Evolutionary conservation across 2,797 vertebrate species (phyloP).

Genomic region (Gymnodraco acuticeps): DNA sequence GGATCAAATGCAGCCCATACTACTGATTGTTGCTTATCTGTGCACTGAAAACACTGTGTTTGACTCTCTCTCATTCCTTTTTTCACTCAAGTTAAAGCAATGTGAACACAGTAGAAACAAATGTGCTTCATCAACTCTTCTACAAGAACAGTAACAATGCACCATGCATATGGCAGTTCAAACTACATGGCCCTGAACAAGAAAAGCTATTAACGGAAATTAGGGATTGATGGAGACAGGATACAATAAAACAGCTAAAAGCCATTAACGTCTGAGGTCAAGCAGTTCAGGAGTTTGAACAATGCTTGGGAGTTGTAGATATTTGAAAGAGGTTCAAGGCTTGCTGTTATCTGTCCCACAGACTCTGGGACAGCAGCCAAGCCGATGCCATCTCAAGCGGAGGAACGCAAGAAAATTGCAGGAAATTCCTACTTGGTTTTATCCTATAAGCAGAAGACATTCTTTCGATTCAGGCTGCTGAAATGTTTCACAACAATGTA

Average conservation of each 20-base stretch:
- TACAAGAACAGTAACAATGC: background rate
- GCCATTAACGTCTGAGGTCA: slow-evolving; percentile 36
- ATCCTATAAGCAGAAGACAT: slow-evolving; percentile 66
- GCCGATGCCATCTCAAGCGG: slow-evolving; percentile 76
- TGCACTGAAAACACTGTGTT: background rate
- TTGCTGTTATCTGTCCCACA: slow-evolving; percentile 72
- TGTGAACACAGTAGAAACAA: background rate
- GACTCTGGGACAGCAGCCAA: slow-evolving; percentile 73
- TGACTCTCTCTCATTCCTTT: background rate
- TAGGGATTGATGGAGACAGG: background rate
- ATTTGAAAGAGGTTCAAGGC: slow-evolving; percentile 64
- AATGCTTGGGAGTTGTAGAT: slow-evolving; percentile 42
- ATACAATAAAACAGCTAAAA: background rate
- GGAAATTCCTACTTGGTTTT: slow-evolving; percentile 83
- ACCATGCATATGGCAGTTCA: background rate
- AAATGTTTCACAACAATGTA: slow-evolving; percentile 50
- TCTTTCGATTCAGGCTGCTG: slow-evolving; percentile 56
- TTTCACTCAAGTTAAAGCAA: slow-evolving; percentile 7
- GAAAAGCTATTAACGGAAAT: background rate
- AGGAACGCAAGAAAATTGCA: slow-evolving; percentile 82
- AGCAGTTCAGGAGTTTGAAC: slow-evolving; percentile 45
- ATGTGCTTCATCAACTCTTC: background rate
- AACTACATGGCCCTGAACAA: background rate
- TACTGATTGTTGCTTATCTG: slow-evolving; percentile 1
- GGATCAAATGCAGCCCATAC: slow-evolving; percentile 10